Base-by-base conservation (phyloP, 2,888 invertebrate genomes). In the Phanerotoma sp. region DNA sequence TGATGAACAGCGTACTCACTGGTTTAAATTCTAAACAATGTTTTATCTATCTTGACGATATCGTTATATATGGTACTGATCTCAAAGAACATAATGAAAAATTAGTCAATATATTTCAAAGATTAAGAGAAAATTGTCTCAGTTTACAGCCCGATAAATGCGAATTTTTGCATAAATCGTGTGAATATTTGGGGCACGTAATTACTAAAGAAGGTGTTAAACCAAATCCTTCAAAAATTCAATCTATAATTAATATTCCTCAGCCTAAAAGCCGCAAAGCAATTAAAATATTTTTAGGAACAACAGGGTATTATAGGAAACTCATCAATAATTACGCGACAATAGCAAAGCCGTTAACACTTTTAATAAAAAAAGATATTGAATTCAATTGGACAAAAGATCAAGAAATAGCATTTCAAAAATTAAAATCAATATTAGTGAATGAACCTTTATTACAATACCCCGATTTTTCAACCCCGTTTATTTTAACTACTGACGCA, bases 311-410 rank as follows among this genome's bases (percentile, higher is more conserved):
- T 15, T 64, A 63, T 22, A 16, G 62, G 6, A 15, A 55, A 16
- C 63, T 64, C 46, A 58, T 63, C 10, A 25, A 37, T 30, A 28
- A 60, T 7, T 61, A 58, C 16, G 54, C 62, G 1, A 46, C 57
- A 15, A 57, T 56, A 3, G 48, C 62, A 7, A 53, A 52, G 22
- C 60, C 62, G 0, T n/a, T 57, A 3, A 60, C 44, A 0, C 41
- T 42, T 15, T 22, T 57, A 9, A 10, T 50, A 10, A 20, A 54
- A 42, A 54, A 54, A 5, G 30, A 32, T 6, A 32, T 11, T 9
- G 11, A 37, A 3, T 51, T 56, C 35, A 9, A 9, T 11, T 54
- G 52, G 56, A 18, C 13, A 3, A 21, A 22, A 4, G 11, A 32
- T 5, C 41, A 28, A 10, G 5, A 33, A 32, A 3, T 15, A 9